These are phyloP conservation scores for Babyrousa celebensis DNA, from an alignment of 2,797 vertebrate species.

Conservation along the genomic window DNA sequence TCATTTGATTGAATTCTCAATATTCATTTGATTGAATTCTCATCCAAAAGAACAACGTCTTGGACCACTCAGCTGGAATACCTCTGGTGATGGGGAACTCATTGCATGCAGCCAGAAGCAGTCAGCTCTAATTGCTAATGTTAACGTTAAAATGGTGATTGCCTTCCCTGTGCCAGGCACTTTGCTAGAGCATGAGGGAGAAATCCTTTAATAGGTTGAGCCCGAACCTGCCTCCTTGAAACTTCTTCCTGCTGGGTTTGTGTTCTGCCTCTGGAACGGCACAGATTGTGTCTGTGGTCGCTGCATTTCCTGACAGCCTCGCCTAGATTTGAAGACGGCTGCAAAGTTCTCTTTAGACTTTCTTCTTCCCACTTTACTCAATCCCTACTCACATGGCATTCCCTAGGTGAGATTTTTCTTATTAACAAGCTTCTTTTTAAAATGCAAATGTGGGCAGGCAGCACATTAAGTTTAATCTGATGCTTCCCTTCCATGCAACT, in stretches of 20 bases:
- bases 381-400: not conserved
- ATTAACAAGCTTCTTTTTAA: slow-evolving; percentile 65
- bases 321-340: not conserved
- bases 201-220: not conserved
- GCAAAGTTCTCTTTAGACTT: slow-evolving; percentile 24
- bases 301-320: not conserved
- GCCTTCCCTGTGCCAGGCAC: not conserved
- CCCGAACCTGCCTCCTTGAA: not conserved
- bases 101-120: not conserved
- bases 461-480: slow-evolving; percentile 16
- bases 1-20: too few species aligned
- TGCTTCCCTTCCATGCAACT: not conserved
- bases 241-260: not conserved
- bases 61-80: not conserved
- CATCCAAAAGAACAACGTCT: slow-evolving; percentile 29
- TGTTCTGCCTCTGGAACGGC: slow-evolving; percentile 26
- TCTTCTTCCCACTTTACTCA: slow-evolving; percentile 43
- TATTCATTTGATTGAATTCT: slow-evolving; percentile 22
- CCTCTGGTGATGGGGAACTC: slow-evolving; percentile 8
- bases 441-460: slow-evolving; percentile 46
- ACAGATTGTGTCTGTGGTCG: not conserved
- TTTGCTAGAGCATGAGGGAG: not conserved
- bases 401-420: slow-evolving; percentile 67
- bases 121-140: slow-evolving; percentile 27
- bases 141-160: slow-evolving; percentile 14